Conservation (phyloP, 2,888 invertebrate genomes). For the Ennomos quercinarius region DNA sequence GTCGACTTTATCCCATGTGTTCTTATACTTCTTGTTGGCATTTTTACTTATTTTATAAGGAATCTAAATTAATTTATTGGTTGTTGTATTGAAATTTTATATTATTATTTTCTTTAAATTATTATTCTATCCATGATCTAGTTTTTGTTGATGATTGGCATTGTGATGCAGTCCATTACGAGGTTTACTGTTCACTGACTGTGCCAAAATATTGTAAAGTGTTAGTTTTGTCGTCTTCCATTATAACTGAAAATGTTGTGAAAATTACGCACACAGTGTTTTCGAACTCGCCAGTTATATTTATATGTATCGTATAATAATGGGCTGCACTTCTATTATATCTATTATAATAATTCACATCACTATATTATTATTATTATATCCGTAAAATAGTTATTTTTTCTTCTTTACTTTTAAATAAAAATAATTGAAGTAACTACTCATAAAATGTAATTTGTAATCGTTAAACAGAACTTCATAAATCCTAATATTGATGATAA, state of each 20-base stretch:
- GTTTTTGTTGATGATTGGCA: slow-evolving; percentile 74
- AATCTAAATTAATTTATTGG: slow-evolving; percentile 85
- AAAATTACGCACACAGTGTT: slow-evolving; percentile 30
- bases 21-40: slow-evolving; percentile 85
- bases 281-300: slow-evolving; percentile 16
- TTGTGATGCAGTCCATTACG: slow-evolving; percentile 77
- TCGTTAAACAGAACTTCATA: slow-evolving; percentile 85
- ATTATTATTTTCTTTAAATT: slow-evolving; percentile 79
- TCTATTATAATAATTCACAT: slow-evolving; percentile 54
- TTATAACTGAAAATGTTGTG: slow-evolving; percentile 40
- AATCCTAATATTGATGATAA: slow-evolving; percentile 86
- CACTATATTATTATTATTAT: slow-evolving; percentile 55
- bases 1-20: slow-evolving; percentile 79
- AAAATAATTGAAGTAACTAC: slow-evolving; percentile 81
- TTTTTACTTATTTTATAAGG: slow-evolving; percentile 85
- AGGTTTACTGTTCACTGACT: slow-evolving; percentile 51
- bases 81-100: slow-evolving; percentile 83
- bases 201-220: slow-evolving; percentile 68
- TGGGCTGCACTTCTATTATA: slow-evolving; percentile 61
- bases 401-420: slow-evolving; percentile 74
- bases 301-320: slow-evolving; percentile 38
- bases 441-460: slow-evolving; percentile 80
- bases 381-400: slow-evolving; percentile 68
- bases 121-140: slow-evolving; percentile 72
- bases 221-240: slow-evolving; percentile 66